phyloP scores from a whole-genome alignment of 2,888 invertebrate genomes.

The Agrochola litura region DNA sequence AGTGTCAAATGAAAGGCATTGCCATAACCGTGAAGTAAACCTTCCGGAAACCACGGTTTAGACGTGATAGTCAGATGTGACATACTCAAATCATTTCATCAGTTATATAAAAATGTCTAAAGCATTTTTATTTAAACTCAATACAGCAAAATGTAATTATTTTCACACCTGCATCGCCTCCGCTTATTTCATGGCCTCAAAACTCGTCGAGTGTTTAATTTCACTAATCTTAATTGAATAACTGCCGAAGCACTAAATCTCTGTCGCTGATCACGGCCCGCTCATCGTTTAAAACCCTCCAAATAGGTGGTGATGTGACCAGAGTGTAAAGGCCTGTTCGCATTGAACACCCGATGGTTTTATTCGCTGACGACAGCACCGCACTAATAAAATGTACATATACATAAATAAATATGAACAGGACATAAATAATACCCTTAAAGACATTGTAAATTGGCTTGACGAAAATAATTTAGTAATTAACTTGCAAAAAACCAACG shows the following conservation, averaged over 20 bases:
- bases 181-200: conserved; percentile 38
- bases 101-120: too few species aligned
- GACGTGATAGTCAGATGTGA: neutral
- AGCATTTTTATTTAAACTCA: neutral
- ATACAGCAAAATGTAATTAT: neutral
- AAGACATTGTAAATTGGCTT: too few species aligned
- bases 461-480: too few species aligned
- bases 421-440: too few species aligned
- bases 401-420: too few species aligned
- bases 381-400: too few species aligned
- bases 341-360: too few species aligned
- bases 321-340: neutral
- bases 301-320: neutral
- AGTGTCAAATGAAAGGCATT: neutral
- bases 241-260: conserved; percentile 53
- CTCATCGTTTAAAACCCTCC: neutral
- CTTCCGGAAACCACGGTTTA: neutral
- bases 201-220: conserved; percentile 58
- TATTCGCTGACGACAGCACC: too few species aligned
- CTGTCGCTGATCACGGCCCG: conserved; percentile 8
- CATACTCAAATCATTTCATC: too few species aligned
- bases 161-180: neutral
- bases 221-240: conserved; percentile 67
- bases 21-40: neutral
- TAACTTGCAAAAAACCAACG: too few species aligned